These are phyloP conservation scores for Melinaea menophilus DNA, from an alignment of 2,888 invertebrate genomes.

Conservation along the genomic window DNA sequence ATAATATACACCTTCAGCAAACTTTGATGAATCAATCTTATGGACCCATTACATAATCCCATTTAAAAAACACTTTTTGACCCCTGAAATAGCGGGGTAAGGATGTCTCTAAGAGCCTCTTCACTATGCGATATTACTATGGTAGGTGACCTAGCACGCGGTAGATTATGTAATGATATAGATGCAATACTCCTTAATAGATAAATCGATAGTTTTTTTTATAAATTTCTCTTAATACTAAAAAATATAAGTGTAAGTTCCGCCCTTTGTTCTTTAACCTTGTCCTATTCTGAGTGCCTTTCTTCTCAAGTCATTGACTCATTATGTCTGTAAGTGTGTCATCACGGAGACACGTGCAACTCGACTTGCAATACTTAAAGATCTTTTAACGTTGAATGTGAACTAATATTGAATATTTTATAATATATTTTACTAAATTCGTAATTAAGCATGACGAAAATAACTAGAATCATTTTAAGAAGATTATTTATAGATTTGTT, in stretches of 20 bases:
- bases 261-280: conserved; percentile 46
- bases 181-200: too few relatives aligned
- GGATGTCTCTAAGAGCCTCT: neutral
- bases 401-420: conserved; percentile 3
- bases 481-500: too few relatives aligned
- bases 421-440: neutral
- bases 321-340: conserved; percentile 18
- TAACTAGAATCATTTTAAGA: too few relatives aligned
- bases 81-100: neutral
- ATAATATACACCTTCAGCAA: conserved; percentile 4
- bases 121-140: neutral
- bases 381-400: neutral
- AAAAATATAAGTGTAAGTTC: neutral
- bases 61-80: too few relatives aligned
- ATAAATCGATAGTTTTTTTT: too few relatives aligned
- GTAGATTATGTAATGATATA: too few relatives aligned
- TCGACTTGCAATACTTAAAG: conserved; percentile 18
- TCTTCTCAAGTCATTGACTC: conserved; percentile 40
- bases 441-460: too few relatives aligned
- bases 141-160: neutral
- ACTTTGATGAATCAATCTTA: too few relatives aligned
- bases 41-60: too few relatives aligned
- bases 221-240: too few relatives aligned
- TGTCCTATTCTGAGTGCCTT: conserved; percentile 44
- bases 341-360: conserved; percentile 11